Base-by-base conservation (phyloP, 2,113 vertebrate species). In the Hippocampus guttulatus region DNA sequence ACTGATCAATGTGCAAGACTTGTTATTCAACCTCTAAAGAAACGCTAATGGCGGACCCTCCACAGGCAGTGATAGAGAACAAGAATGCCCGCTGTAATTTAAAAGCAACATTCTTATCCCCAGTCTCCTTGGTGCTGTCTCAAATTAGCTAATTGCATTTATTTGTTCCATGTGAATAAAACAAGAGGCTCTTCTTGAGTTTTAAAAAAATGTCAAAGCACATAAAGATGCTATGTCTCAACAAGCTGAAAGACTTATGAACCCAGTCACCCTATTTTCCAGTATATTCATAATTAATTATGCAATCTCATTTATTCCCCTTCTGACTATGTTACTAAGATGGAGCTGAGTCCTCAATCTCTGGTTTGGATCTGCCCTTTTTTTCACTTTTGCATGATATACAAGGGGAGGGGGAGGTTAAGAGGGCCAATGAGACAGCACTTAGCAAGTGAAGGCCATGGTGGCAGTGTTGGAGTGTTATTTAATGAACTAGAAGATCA, bases 401-500 rank as follows among this genome's bases (percentile, higher is more conserved):
- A 61, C 78, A 72, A 77, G 64, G 75, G 64, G 77, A 62, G 78
- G 66, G 76, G 73, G 79, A 62, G 83, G 83, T 81, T 88, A 87
- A 85, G 83, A 85, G 83, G 75, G 73, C 55, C 68, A 69, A 78
- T 81, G 80, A 75, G 82, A 71, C 81, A 88, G 83, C 85, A 86
- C 84, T 90, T 86, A 88, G 84, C 76, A 20, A 80, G 75, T 51
- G 82, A 79, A 82, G 82, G 84, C 83, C 84, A 71, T 69, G 68
- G 76, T 81, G 81, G 79, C 80, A 67, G 70, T 73, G 81, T 76
- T 76, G 76, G 83, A 90, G 87, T 85, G 89, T 82, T 89, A 85
- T 90, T 88, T 88, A 90, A 90, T 89, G 85, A 88, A 88, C 81
- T 84, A 75, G 64, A 80, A 78, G 85, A 85, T 79, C 79, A 67